Base-by-base conservation (phyloP, 2,113 vertebrate species). In the Haemorhous mexicanus region DNA sequence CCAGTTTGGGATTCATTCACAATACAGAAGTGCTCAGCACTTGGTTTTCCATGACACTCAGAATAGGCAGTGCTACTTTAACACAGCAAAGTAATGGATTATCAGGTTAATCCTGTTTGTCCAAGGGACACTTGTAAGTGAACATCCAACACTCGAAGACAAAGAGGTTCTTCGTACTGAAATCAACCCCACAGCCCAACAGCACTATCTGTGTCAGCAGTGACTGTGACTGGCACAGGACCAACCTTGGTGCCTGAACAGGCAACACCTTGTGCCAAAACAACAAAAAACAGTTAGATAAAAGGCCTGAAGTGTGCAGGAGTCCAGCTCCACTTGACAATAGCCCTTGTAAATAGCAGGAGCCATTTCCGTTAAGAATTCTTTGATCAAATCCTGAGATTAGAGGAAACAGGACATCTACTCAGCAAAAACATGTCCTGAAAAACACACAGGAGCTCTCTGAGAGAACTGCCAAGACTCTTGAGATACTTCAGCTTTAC, bases 81-180 rank as follows among this genome's bases (percentile, higher is more conserved):
- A 37, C 0, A 2, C 32, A 63, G 66, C 20, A 6, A 35, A 37
- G 32, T 4, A 35, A 19, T 0, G 50, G 74, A 35, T 49, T 21
- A 53, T 20, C 64, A 61, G 23, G 43, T 80, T 80, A 88, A 73
- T 0, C 4, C 74, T 67, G 41, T 46, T 39, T 37, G 61, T 30
- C 70, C 83, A 87, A 30, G 64, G 28, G 46, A 69, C 55, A 23
- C 46, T 75, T 70, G 22, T 52, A 87, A 93, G 84, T 43, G 80
- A 93, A 89, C 82, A 28, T 91, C 96, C 95, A 98, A 94, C 94
- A 97, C 79, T 87, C 15, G 8, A 89, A 95, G 93, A 95, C 30
- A 13, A 13, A 95, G 17, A 7, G 1, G 0, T 30, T 72, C 82
- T 94, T 93, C 89, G 88, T 89, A 73, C 61, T 37, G 53, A 56